Base-by-base conservation (phyloP, 2,888 invertebrate species). In the Lymantria monacha region DNA sequence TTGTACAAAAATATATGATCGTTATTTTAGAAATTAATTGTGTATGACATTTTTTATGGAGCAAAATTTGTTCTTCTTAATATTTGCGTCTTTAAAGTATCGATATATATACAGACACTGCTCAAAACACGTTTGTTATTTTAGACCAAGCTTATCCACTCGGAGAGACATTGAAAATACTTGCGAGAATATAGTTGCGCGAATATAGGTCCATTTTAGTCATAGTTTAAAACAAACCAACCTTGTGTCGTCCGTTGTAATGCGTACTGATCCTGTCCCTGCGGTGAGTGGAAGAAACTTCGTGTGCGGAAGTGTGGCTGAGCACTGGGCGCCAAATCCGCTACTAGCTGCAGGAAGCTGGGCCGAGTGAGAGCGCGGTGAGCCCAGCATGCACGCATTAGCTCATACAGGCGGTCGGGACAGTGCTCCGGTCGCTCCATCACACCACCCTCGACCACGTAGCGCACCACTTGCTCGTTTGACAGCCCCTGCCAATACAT, bases 391-490 rank as follows among this genome's bases (percentile, higher is more conserved):
- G 93, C 93, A 64, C 95, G 93, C 99, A 99, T 99, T 61, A 99
- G 90, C 63, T 95, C 93, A 86, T 97, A 98, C 81, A 99, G 91
- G 69, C 96, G 94, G 75, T 97, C 96, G 0, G 99, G 98, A 85
- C 99, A 99, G 83, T 97, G 97, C 83, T 97, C 97, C 0, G 99
- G 99, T 56, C 96, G 94, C 82, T 97, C 97, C 97, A 99, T 98
- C 43, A 97, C 95, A 49, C 97, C 96, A 47, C 97, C 97, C 70
- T 96, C 96, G 60, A 96, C 96, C 54, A 98, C 97, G 85, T 96
- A 97, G 12, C 95, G 93, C 61, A 98, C 85, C 50, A 96, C 98
- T 91, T 99, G 97, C 87, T 98, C 98, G 85, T 99, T 99, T 10
- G 97, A 95, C 61, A 97, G 89, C 9, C 97, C 97, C 93, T 96